Evolutionary conservation across 2,888 invertebrate genomes (phyloP).

Genomic region (Xanthia icteritia): DNA sequence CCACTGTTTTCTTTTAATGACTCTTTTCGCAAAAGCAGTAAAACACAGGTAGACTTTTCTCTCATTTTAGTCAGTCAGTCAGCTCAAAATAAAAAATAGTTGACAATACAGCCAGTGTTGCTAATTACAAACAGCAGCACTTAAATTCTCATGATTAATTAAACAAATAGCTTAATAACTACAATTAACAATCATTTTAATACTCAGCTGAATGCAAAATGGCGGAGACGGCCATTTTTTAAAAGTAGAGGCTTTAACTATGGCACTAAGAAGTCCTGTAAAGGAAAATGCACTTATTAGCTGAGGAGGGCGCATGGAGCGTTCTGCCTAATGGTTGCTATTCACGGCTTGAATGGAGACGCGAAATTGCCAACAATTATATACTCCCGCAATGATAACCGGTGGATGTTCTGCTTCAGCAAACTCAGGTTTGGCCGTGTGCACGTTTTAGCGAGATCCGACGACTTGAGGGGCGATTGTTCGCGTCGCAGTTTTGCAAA

Average conservation of each 20-base stretch:
- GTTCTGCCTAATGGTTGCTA: conserved; percentile 88
- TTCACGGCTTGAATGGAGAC: conserved; percentile 88
- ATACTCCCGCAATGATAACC: conserved; percentile 89
- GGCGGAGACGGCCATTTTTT: conserved; percentile 72
- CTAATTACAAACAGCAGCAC: conserved; percentile 37
- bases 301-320: conserved; percentile 85
- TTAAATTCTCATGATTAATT: conserved; percentile 70
- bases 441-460: conserved; percentile 63
- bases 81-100: conserved; percentile 14
- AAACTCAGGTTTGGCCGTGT: conserved; percentile 78
- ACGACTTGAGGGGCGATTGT: conserved; percentile 48
- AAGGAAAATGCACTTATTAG: conserved; percentile 90
- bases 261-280: conserved; percentile 87
- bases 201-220: conserved; percentile 74
- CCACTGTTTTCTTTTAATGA: neutral
- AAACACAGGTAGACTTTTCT: neutral
- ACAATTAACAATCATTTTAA: conserved; percentile 80
- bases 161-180: conserved; percentile 80
- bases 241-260: conserved; percentile 83
- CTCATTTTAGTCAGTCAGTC: conserved; percentile 1
- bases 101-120: conserved; percentile 23
- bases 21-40: neutral
- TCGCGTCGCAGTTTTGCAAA: conserved; percentile 1
- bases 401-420: conserved; percentile 81
- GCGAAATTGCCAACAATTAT: conserved; percentile 90